phyloP scores from a whole-genome alignment of 2,888 invertebrate genomes.

The Aphidius colemani region DNA sequence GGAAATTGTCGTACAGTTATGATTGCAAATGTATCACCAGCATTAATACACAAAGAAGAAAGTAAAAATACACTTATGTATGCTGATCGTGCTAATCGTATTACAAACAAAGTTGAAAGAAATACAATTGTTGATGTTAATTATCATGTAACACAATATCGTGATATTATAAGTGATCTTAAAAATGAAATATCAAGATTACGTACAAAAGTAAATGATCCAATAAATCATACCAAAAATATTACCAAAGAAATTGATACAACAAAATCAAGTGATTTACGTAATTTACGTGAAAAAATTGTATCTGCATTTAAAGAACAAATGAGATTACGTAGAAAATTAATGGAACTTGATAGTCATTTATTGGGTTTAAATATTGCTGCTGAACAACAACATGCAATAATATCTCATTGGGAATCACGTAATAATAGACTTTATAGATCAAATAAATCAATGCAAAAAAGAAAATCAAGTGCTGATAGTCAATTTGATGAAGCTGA shows the following conservation, averaged over 20 bases:
- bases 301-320: conserved; percentile 90
- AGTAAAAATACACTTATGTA: conserved; percentile 92
- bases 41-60: conserved; percentile 82
- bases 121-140: conserved; percentile 63
- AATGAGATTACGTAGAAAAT: conserved; percentile 82
- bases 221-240: conserved; percentile 57
- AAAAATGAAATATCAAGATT: conserved; percentile 83
- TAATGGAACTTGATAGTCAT: conserved; percentile 91
- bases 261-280: conserved; percentile 60
- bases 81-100: conserved; percentile 91
- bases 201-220: conserved; percentile 78
- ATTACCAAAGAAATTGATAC: conserved; percentile 40
- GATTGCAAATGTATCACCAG: conserved; percentile 94
- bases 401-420: conserved; percentile 89
- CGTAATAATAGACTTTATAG: conserved; percentile 78
- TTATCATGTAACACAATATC: conserved; percentile 83
- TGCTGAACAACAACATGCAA: conserved; percentile 84
- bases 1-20: conserved; percentile 95
- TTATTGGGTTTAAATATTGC: conserved; percentile 85
- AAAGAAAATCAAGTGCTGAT: conserved; percentile 38
- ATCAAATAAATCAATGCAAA: conserved; percentile 60
- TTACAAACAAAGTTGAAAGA: conserved; percentile 80
- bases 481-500: conserved; percentile 43
- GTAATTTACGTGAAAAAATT: conserved; percentile 80
- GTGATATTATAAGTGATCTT: conserved; percentile 79